Evolutionary conservation across 92 coral and sea anemone genomes (phyloP).

Genomic region (Zoanthus gigantus): DNA sequence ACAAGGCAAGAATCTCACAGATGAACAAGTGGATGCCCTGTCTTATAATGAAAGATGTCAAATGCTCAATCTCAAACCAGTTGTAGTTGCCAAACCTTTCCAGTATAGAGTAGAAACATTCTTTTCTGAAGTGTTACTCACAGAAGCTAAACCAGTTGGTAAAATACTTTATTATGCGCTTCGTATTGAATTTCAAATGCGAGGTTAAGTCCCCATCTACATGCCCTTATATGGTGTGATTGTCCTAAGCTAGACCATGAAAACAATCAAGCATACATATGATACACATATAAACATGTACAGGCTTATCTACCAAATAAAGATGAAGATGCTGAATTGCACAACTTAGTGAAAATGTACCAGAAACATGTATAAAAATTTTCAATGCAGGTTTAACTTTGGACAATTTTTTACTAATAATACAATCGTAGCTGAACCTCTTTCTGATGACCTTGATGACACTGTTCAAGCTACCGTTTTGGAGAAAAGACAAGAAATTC

Average conservation of each 20-base stretch:
- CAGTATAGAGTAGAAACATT: not conserved
- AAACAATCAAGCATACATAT: slow-evolving; percentile 10
- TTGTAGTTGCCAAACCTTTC: not conserved
- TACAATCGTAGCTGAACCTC: not conserved
- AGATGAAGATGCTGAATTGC: not conserved
- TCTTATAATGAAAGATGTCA: not conserved
- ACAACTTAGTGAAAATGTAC: no score
- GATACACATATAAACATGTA: slow-evolving; percentile 43
- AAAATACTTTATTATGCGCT: not conserved
- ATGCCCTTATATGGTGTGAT: not conserved
- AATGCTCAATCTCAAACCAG: not conserved
- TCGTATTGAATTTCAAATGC: no score
- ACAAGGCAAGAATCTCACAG: not conserved
- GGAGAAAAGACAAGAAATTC: not conserved
- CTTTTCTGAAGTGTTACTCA: no score
- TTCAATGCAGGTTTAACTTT: no score
- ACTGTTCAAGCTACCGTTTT: not conserved
- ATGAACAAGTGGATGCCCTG: not conserved
- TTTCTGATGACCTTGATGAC: not conserved
- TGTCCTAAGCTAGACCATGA: slow-evolving; percentile 10
- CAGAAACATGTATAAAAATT: no score
- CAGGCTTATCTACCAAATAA: not conserved
- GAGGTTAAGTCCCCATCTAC: no score
- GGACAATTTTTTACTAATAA: not conserved
- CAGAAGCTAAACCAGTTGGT: not conserved